Base-by-base conservation (phyloP, 1,140 invertebrate species). In the Drosophila mauritiana region DNA sequence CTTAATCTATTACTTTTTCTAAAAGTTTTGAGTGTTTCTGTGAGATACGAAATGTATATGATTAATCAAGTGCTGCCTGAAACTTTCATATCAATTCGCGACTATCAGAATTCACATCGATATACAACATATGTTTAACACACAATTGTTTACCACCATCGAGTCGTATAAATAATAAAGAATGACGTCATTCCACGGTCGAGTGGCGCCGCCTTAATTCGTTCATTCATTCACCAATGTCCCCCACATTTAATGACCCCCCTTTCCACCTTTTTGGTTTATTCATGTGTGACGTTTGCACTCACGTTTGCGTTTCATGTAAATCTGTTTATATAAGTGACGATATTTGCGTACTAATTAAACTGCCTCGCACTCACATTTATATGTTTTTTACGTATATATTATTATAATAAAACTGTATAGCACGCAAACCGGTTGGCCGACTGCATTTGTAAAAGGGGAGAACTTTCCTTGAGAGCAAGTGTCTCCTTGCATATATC, bases 321-420 rank as follows among this genome's bases (percentile, higher is more conserved):
- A 82, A 80, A 80, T 83, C 42, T 70, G 68, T 80, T 83, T 69
- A 89, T 76, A 67, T 64, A 64, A 76, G 81, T 64, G 84, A 89
- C 84, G 77, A 63, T 88, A 89, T 88, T 88, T 89, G 67, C 62
- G 75, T 73, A 79, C 67, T 86, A 79, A 88, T 89, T 82, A 81
- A 88, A 88, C 62, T 25, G 55, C 62, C 42, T 67, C 49, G 64
- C 48, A 56, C 25, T 22, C 63, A 57, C 27, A 53, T 53, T 55
- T 34, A 20, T 20, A 15, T n/a, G 25, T 15, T 25, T 43, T 43
- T 3, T 40, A 42, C n/a, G 11, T 25, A 7, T 10, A 36, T 39
- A 40, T 13, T 39, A 40, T 13, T 22, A 55, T 25, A 46, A 12
- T 39, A 45, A 11, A 17, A 12, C 5, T n/a, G 36, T 64, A 39